Percentiles rank a stretch among this genome's conserved stretches.
phyloP scores from a whole-genome alignment of 1,140 invertebrate genomes.

The Pseudobourletiella spinata region DNA sequence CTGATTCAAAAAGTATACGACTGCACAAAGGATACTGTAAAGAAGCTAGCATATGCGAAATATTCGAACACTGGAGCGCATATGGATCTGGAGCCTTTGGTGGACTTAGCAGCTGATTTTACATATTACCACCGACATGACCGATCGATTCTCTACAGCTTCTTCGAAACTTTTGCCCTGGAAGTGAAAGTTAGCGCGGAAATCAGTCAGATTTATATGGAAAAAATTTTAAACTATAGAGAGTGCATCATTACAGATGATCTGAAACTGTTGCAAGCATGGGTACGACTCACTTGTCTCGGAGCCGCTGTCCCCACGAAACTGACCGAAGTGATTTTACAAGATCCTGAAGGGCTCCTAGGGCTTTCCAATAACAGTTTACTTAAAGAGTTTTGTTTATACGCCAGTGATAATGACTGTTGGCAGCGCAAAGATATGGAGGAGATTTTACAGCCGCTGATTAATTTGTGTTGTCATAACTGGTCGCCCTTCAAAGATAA shows the following conservation, averaged over 20 bases:
- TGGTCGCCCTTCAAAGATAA: not conserved
- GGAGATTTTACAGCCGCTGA: not conserved
- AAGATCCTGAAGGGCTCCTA: not conserved
- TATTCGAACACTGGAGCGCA: too few species aligned
- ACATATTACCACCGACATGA: not conserved
- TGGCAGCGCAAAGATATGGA: conserved; percentile 1
- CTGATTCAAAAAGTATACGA: not conserved
- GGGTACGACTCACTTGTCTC: not conserved
- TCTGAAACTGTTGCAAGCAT: not conserved
- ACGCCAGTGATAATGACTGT: not conserved
- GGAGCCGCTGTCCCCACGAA: not conserved
- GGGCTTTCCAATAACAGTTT: not conserved
- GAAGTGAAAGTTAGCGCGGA: not conserved
- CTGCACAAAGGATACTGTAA: not conserved
- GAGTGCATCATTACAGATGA: not conserved
- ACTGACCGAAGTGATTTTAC: not conserved
- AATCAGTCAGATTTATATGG: not conserved
- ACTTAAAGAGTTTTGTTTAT: not conserved
- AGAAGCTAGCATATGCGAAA: too few species aligned
- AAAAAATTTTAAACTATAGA: not conserved
- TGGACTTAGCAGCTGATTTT: not conserved
- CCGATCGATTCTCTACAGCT: not conserved
- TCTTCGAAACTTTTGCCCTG: not conserved
- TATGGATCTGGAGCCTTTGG: not conserved
- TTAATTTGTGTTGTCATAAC: not conserved